Base-by-base conservation (phyloP, 2,797 vertebrate species). In the Echeneis naucrates region DNA sequence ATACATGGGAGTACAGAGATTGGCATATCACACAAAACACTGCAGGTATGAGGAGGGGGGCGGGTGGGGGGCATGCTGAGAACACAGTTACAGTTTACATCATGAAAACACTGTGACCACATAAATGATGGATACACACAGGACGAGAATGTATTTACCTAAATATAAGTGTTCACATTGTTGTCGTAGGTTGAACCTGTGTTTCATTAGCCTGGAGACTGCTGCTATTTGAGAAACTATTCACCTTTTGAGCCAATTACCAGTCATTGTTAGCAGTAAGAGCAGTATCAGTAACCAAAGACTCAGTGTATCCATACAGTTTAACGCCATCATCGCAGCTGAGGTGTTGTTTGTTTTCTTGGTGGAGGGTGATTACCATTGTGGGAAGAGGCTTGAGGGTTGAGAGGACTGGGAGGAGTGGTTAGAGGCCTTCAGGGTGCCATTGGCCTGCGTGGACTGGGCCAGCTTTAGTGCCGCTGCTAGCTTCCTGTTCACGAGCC, bases 401-500 rank as follows among this genome's bases (percentile, higher is more conserved):
- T 98, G 97, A 90, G 95, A 95, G 83, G 96, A 96, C 85, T 92
- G 92, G 83, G 96, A 94, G 19, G 95, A 89, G 84, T 98, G 95
- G 90, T 95, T 97, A 0, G 97, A 96, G 47, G 92, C 97, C 94
- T 99, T 99, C 80, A 98, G 94, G 65, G 96, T 98, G 85, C 98
- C 97, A 84, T 98, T 99, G 92, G 96, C 96, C 87, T 98, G 97
- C 38, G 96, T 96, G 80, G 96, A 95, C 91, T 99, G 98, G 82
- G 96, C 97, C 93, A 99, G 96, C 90, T 99, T 99, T 93, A 97
- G 94, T 8, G 97, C 97, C 87, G 98, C 97, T 82, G 97, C 98
- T 93, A 99, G 95, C 95, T 99, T 99, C 95, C 98, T 99, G 95
- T 93, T 89, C 88, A 95, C 53, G 85, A 91, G 89, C 93, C 94